A percentile compares a stretch with the other conserved stretches of the same genome.
Evolutionary conservation across 1,140 invertebrate species (phyloP).

Genomic region (Ips nitidus): DNA sequence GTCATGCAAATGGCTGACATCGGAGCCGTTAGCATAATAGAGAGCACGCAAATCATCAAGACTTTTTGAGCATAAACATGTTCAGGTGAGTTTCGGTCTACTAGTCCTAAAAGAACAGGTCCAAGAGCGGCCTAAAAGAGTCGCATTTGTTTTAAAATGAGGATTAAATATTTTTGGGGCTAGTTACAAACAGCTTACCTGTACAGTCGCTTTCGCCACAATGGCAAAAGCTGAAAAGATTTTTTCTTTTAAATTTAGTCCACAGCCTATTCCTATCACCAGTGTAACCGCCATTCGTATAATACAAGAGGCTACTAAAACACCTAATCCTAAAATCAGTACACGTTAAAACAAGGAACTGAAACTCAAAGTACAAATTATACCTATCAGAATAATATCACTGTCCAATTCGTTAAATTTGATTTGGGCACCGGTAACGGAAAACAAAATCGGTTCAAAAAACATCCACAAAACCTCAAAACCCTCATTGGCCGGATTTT

Average conservation of each 20-base stretch:
- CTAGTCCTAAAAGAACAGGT: constrained; percentile 72
- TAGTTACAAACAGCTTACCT: constrained; percentile 51
- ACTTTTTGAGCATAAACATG: constrained; percentile 61
- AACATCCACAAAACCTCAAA: constrained; percentile 93
- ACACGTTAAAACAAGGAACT: not conserved
- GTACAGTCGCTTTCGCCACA: constrained; percentile 93
- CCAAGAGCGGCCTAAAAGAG: constrained; percentile 73
- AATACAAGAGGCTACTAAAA: constrained; percentile 61
- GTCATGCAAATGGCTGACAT: constrained; percentile 85
- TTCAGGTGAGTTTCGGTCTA: constrained; percentile 56
- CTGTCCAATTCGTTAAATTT: constrained; percentile 67
- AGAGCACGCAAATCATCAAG: constrained; percentile 76
- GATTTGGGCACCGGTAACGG: constrained; percentile 85
- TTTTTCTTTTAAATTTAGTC: constrained; percentile 85
- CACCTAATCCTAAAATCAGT: constrained; percentile 57
- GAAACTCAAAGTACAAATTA: not conserved
- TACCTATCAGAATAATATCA: constrained; percentile 61
- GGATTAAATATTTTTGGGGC: not conserved
- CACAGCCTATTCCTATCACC: constrained; percentile 67
- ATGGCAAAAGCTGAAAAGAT: constrained; percentile 86
- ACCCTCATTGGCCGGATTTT: constrained; percentile 79
- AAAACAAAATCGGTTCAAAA: constrained; percentile 90
- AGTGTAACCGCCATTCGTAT: constrained; percentile 67
- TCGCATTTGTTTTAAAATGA: not conserved
- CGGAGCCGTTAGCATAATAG: constrained; percentile 90